Evolutionary conservation across 2,797 vertebrate genomes (phyloP), one percentile per base, ranked within the genome.

Genomic region (Acipenser oxyrinchus): DNA sequence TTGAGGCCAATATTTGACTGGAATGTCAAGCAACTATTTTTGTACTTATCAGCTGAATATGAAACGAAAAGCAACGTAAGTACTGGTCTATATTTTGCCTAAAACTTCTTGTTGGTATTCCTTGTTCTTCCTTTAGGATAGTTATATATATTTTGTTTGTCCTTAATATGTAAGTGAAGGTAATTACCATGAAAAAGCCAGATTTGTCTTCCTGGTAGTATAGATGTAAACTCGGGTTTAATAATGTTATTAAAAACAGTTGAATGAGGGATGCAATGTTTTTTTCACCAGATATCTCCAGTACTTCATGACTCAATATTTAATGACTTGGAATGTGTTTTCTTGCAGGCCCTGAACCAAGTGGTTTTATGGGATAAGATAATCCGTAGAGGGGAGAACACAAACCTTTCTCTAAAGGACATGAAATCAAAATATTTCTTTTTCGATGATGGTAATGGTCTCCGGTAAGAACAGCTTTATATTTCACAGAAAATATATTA

Each of bases 331-430:
- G 37, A 66, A 49, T 76, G 5, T 69, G 68, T 68, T 74, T 82
- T 68, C 71, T 75, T 63, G 60, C 78, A 98, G 96, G 87, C 91
- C 75, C 82, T 99, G 68, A 99, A 99, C 83, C 96, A 99, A 79
- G 96, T 99, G 71, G 95, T 99, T 51, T 88, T 99, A 9, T 99
- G 96, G 96, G 96, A 99, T 77, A 98, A 95, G 79, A 97, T 99
- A 13, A 88, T 99, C 70, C 85, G 94, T 70, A 91, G 96, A 80
- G 96, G 96, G 48, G 94, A 97, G 68, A 95, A 90, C 69, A 91
- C 93, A 70, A 95, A 91, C 75, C 87, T 99, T 69, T 86, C 86
- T 67, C 79, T 98, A 76, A 92, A 88, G 87, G 94, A 96, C 68
- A 93, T 92, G 87, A 97, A 98, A 79, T 94, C 96, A 37, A 97